phyloP scores from a whole-genome alignment of 2,113 vertebrate genomes.

The Python bivittatus region DNA sequence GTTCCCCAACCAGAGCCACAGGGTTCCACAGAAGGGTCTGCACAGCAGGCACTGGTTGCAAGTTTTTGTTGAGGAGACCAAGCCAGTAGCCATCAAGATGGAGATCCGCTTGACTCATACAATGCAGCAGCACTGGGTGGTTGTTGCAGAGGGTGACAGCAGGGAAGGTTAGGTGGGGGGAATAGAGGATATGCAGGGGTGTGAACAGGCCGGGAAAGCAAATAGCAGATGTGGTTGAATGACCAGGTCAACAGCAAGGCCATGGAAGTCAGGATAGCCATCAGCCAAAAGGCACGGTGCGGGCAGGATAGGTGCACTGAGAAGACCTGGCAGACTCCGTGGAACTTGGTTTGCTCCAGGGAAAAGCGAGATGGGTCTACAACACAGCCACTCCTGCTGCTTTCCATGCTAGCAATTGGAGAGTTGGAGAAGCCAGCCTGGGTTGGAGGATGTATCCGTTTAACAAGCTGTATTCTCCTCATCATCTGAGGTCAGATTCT shows the following conservation, averaged over 20 bases:
- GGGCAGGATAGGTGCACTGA: conserved; percentile 74
- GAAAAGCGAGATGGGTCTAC: conserved; percentile 64
- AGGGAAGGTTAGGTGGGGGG: conserved; percentile 79
- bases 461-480: not conserved
- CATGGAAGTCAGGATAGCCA: conserved; percentile 74
- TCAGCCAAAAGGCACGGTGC: conserved; percentile 77
- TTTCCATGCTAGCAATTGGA: conserved; percentile 9
- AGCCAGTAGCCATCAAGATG: conserved; percentile 81
- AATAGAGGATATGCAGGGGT: conserved; percentile 82
- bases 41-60: conserved; percentile 71
- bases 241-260: conserved; percentile 81
- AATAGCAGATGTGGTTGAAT: conserved; percentile 78
- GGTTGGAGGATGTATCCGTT: not conserved
- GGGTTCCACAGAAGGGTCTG: conserved; percentile 71
- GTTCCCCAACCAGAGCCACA: conserved; percentile 75
- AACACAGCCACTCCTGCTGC: conserved; percentile 10
- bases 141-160: conserved; percentile 84
- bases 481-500: not conserved
- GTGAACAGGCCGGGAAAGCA: conserved; percentile 80
- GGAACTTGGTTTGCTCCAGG: conserved; percentile 76
- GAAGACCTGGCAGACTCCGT: conserved; percentile 79
- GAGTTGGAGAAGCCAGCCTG: not conserved
- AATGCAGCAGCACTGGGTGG: conserved; percentile 76
- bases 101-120: conserved; percentile 81
- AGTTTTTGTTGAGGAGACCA: conserved; percentile 77